These are phyloP conservation scores for Diorhabda carinulata DNA, from an alignment of 1,140 invertebrate species.

Conservation along the genomic window DNA sequence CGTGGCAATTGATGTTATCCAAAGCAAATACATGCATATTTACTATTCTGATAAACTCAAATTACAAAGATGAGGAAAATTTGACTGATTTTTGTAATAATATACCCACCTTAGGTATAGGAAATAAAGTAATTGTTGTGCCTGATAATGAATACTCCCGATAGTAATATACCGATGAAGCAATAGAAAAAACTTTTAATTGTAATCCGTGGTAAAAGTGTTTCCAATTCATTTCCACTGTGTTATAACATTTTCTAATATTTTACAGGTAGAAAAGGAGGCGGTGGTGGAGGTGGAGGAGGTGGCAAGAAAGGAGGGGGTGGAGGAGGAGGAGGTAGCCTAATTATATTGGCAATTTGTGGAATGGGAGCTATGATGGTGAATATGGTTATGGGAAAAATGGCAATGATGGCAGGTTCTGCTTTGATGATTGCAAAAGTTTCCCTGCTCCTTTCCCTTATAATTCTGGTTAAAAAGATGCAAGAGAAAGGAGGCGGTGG, in stretches of 20 bases:
- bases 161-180: too few relatives aligned
- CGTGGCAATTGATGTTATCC: too few relatives aligned
- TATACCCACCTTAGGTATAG: too few relatives aligned
- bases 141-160: too few relatives aligned
- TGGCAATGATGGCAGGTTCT: slow-evolving; percentile 52
- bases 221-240: not conserved
- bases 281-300: slow-evolving; percentile 39
- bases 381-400: slow-evolving; percentile 61
- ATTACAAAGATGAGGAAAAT: too few relatives aligned
- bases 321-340: slow-evolving; percentile 51
- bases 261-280: slow-evolving; percentile 30
- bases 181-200: too few relatives aligned
- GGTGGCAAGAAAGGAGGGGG: slow-evolving; percentile 44
- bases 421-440: slow-evolving; percentile 66
- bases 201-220: too few relatives aligned
- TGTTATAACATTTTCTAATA: not conserved
- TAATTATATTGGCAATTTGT: slow-evolving; percentile 59
- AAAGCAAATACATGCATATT: too few relatives aligned
- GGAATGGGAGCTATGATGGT: slow-evolving; percentile 64
- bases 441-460: slow-evolving; percentile 60
- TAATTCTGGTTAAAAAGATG: slow-evolving; percentile 62
- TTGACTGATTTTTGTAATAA: too few relatives aligned
- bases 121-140: too few relatives aligned
- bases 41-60: too few relatives aligned
- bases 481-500: slow-evolving; percentile 53